Evolutionary conservation across 2,113 vertebrate genomes (phyloP), one percentile per base, ranked within the genome.

Genomic region (Sceloporus tristichus): DNA sequence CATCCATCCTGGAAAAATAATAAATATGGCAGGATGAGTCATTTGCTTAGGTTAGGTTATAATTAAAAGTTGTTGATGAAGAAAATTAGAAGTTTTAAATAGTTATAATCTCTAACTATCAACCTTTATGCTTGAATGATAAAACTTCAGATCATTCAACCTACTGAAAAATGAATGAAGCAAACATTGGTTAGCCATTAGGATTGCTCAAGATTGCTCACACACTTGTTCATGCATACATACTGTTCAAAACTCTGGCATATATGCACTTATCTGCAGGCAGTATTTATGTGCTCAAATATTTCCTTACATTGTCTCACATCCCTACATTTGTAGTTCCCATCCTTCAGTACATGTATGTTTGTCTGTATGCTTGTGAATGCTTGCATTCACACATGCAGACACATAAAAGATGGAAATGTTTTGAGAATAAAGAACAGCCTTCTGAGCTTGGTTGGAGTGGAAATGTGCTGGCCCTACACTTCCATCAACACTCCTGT

Each of bases 201-300:
- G 23, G 21, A 23, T 23, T 75, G 3, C 16, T 77, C 56, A 40
- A 85, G 9, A 14, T 0, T 27, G 74, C 2, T 29, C 53, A 80
- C 21, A 82, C 4, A 62, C 19, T 48, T 53, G 76, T 70, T 79
- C 1, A 6, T 0, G 0, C 1, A 18, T 27, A 25, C 54, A 16
- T 0, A 0, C 1, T 70, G 25, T 9, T 70, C 68, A 70, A 70
- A 27, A 27, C 9, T 68, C 23, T 70, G 23, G 25, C 68, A 70
- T 27, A 70, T 9, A 1, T 19, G 11, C 2, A 78, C 5, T 79
- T 70, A n/a, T 56, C 42, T 53, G 29, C 65, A 78, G 19, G 40
- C 48, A 84, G 9, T 27, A 71, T 16, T 83, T 40, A 34, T 54
- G 75, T 38, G 27, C 9, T 62, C 14, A 21, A 74, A 76, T 1